Base-by-base conservation (phyloP, 2,888 invertebrate species). In the Chaetoderma sp. region DNA sequence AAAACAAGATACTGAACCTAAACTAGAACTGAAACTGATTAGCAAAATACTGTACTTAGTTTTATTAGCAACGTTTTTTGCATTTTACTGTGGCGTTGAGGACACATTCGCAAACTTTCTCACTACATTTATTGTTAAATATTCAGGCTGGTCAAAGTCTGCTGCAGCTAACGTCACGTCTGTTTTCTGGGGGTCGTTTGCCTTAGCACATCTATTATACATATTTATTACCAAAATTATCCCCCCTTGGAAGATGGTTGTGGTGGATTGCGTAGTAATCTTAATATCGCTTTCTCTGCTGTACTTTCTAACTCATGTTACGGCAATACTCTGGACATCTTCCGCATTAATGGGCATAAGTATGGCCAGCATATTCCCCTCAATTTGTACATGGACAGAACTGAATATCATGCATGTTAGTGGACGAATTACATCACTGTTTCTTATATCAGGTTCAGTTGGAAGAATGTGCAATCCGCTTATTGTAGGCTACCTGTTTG, bases 111-210 rank as follows among this genome's bases (percentile, higher is more conserved):
- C 84, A 0, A 80, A 81, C 21, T 79, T 84, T 32, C 71, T 87
- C 4, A 73, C 84, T 49, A 79, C 83, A 13, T 87, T 83, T 68
- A 74, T 82, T 6, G 78, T 85, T 0, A 76, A 78, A 21, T 71
- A 81, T 62, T 73, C 84, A 5, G 68, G 74, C 13, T 78, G 86
- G 73, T 67, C 76, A 4, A 81, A 82, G 47, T 60, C 76, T 0
- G 70, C 72, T 8, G 86, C 83, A 1, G 77, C 83, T 1, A 74
- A 78, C 23, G 63, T 87, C 4, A 81, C 84, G 0, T 83, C 86
- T 8, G 75, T 83, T 0, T 87, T 83, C 69, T 87, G 87, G 87
- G 85, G 83, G 0, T 75, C 82, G 4, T 86, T 87, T 74, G 84
- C 87, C 2, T 71, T 78, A 1, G 81, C 78, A 3, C 76, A 87